Percentiles rank a stretch among this genome's conserved stretches.
phyloP scores from a whole-genome alignment of 2,113 vertebrate species.

The Ochotona princeps region DNA sequence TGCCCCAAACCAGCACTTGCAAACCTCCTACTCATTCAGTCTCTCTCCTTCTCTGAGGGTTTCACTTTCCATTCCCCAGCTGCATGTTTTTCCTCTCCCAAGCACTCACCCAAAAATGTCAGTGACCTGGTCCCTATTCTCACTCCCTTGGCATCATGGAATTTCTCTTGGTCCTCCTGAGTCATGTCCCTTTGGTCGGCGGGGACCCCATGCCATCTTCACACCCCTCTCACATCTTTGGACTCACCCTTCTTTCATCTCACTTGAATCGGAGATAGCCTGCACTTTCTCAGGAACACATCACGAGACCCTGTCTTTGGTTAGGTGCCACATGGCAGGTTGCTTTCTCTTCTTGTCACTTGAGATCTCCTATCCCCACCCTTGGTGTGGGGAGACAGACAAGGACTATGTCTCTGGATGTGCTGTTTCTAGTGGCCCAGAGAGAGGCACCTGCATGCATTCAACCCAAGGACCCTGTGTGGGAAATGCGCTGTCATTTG shows the following conservation, averaged over 20 bases:
- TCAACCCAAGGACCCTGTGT: neutral
- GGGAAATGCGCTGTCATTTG: neutral
- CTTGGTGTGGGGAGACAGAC: neutral
- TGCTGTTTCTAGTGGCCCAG: neutral
- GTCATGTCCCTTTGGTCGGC: too few relatives aligned
- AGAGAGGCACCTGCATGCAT: neutral
- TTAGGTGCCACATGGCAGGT: neutral
- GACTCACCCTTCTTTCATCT: neutral
- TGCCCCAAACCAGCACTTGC: neutral
- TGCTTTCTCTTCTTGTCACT: neutral
- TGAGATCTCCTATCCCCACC: neutral
- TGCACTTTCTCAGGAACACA: neutral
- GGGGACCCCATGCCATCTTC: neutral
- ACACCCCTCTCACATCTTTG: rapidly evolving
- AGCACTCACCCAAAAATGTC: rapidly evolving
- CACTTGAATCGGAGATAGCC: neutral
- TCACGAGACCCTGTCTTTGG: neutral
- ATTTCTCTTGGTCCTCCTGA: neutral
- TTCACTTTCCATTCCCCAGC: neutral
- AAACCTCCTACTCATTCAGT: neutral
- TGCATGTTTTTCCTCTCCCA: neutral
- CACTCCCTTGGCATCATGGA: too few relatives aligned
- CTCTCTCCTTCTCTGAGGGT: neutral
- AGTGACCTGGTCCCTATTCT: rapidly evolving
- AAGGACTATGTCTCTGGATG: neutral